These are phyloP conservation scores for Agrotis puta DNA, from an alignment of 2,888 invertebrate species.

Conservation along the genomic window DNA sequence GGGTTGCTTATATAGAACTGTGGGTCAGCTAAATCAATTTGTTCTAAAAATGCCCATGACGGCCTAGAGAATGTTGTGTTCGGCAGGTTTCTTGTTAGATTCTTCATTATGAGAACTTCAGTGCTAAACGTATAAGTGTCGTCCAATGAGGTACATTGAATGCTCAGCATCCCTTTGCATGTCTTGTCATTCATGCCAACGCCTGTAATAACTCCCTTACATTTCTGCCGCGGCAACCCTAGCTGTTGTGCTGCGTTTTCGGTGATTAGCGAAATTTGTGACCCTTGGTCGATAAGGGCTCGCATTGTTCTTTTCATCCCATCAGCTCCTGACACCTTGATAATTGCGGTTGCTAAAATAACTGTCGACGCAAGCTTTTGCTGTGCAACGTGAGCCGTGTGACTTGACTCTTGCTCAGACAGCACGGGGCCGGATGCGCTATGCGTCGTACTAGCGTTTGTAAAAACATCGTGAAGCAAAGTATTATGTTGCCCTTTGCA, in stretches of 20 bases:
- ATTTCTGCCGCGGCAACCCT: conserved; percentile 13
- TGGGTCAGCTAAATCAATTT: background rate
- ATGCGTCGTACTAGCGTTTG: background rate
- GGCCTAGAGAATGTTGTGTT: background rate
- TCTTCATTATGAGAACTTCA: background rate
- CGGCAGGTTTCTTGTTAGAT: background rate
- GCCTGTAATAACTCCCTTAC: background rate
- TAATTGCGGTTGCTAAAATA: conserved; percentile 4
- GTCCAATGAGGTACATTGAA: background rate
- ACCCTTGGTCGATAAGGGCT: background rate
- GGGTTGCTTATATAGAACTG: background rate
- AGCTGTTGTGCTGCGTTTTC: background rate
- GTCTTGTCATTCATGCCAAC: background rate
- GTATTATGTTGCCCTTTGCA: conserved; percentile 1
- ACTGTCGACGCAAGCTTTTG: background rate
- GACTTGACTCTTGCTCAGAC: background rate
- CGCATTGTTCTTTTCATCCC: background rate
- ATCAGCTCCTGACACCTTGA: conserved; percentile 8
- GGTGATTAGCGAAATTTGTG: background rate
- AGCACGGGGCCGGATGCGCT: background rate
- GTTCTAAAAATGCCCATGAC: conserved; percentile 1
- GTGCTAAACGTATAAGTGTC: background rate
- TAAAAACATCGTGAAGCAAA: background rate
- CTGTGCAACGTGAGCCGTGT: background rate
- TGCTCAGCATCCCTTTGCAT: background rate